phyloP scores from a whole-genome alignment of 2,113 vertebrate genomes.

The Pollachius pollachius region DNA sequence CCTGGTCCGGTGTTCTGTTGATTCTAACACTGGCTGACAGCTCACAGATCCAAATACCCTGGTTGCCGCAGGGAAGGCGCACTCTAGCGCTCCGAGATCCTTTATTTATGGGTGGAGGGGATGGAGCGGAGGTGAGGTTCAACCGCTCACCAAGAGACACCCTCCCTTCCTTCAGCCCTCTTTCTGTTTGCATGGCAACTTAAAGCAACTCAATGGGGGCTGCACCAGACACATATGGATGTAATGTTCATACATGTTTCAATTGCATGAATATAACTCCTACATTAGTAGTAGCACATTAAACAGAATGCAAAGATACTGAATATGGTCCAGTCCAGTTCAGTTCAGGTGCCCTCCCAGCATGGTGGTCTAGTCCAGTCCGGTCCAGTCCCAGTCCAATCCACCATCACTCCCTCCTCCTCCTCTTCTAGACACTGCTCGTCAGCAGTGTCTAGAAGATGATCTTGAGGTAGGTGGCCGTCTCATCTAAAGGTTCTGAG shows the following conservation, averaged over 20 bases:
- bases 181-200: constrained; percentile 20
- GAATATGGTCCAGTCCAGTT: too few relatives aligned
- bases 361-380: too few relatives aligned
- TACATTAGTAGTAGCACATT: neutral
- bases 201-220: constrained; percentile 16
- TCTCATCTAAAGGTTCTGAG: too few relatives aligned
- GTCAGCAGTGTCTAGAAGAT: too few relatives aligned
- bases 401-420: too few relatives aligned
- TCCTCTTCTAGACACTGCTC: too few relatives aligned
- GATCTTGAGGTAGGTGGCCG: too few relatives aligned
- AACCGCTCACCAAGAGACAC: constrained; percentile 37
- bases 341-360: too few relatives aligned
- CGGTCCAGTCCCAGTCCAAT: too few relatives aligned
- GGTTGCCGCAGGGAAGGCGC: constrained; percentile 29
- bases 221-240: neutral
- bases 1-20: constrained; percentile 6
- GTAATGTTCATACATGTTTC: neutral
- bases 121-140: constrained; percentile 33
- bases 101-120: constrained; percentile 54
- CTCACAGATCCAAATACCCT: constrained; percentile 50
- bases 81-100: constrained; percentile 31
- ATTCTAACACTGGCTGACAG: constrained; percentile 45
- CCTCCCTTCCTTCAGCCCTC: constrained; percentile 36
- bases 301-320: neutral
- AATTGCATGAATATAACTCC: neutral